These are phyloP conservation scores for Turritopsis rubra DNA, from an alignment of 30 jellyfish, hydroid and myxozoan species.

Conservation along the genomic window DNA sequence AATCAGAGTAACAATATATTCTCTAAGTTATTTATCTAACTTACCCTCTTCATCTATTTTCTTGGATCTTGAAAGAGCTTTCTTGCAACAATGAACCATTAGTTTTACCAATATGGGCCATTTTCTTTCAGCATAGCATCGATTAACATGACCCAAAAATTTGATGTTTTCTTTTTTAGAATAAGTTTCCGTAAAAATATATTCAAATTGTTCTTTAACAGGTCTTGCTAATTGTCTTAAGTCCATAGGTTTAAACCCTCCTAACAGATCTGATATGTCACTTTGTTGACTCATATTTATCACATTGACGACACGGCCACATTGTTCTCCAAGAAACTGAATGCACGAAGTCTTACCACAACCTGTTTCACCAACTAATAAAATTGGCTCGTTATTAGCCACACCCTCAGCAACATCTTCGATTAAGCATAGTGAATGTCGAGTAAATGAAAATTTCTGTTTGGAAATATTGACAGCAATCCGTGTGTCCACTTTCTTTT, in stretches of 20 bases:
- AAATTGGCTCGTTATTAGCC: conserved; percentile 66
- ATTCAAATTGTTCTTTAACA: conserved; percentile 48
- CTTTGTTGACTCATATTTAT: conserved; percentile 95
- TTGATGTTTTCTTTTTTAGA: conserved; percentile 76
- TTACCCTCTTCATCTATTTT: conserved; percentile 1
- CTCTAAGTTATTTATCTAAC: no score
- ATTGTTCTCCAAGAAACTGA: conserved; percentile 79
- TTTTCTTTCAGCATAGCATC: conserved; percentile 53
- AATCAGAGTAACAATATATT: no score
- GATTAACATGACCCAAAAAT: conserved; percentile 74
- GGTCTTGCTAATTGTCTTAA: conserved; percentile 49
- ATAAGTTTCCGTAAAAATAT: conserved; percentile 60
- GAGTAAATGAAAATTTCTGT: conserved; percentile 53
- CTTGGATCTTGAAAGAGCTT: conserved; percentile 46
- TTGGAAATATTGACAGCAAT: neutral
- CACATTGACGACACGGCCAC: conserved; percentile 75
- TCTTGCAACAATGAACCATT: conserved; percentile 55
- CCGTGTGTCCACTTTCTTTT: conserved; percentile 5
- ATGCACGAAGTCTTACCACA: conserved; percentile 95
- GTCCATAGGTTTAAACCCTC: conserved; percentile 94
- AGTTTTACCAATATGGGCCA: conserved; percentile 61
- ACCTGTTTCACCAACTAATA: conserved; percentile 99
- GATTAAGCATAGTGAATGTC: conserved; percentile 60
- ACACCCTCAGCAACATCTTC: conserved; percentile 78
- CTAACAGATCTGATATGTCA: conserved; percentile 87